Evolutionary conservation across 2,797 vertebrate genomes (phyloP).

Genomic region (Mallotus villosus): DNA sequence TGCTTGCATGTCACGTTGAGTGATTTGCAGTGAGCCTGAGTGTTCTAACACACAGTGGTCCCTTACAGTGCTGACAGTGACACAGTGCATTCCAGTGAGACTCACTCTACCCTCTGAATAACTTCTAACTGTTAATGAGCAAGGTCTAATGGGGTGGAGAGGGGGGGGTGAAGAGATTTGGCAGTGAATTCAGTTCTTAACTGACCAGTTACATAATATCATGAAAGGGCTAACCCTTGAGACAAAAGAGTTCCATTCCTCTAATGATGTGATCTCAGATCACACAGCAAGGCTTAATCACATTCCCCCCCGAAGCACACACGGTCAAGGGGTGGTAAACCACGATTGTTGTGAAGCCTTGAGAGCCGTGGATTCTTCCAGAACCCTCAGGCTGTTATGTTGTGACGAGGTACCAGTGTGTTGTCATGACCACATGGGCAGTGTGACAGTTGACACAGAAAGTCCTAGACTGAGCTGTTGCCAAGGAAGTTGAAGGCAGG

Average conservation of each 20-base stretch:
- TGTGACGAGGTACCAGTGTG: background rate
- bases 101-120: too few species aligned
- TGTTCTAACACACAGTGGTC: background rate
- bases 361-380: background rate
- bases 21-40: background rate
- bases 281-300: background rate
- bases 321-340: background rate
- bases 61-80: background rate
- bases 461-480: background rate
- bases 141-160: background rate
- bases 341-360: background rate
- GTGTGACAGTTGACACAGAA: background rate
- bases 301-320: background rate
- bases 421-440: background rate
- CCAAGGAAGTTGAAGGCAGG: background rate
- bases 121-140: too few species aligned
- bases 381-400: constrained; percentile 1
- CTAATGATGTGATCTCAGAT: background rate
- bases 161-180: background rate
- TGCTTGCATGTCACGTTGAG: background rate
- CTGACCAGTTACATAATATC: background rate
- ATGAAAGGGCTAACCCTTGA: background rate
- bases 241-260: background rate
- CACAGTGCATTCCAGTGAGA: too few species aligned
- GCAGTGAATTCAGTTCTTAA: background rate